phyloP scores from a whole-genome alignment of 2,888 invertebrate genomes.

The Campoletis raptor region DNA sequence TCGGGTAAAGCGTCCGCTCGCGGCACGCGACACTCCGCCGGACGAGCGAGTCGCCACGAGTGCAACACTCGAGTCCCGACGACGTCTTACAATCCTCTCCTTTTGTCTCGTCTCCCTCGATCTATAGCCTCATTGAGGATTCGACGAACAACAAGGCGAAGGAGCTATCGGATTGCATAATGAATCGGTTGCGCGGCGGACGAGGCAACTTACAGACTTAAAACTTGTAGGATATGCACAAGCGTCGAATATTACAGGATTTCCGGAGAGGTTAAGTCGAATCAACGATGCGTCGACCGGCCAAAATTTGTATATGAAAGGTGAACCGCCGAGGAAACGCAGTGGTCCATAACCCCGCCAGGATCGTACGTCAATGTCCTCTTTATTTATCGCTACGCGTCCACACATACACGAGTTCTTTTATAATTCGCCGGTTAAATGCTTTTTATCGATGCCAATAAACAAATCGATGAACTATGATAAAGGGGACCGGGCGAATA shows the following conservation, averaged over 20 bases:
- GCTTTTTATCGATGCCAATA: constrained; percentile 74
- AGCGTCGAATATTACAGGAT: constrained; percentile 78
- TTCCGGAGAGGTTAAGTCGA: constrained; percentile 80
- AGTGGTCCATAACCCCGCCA: constrained; percentile 40
- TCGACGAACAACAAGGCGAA: constrained; percentile 74
- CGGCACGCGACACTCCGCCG: constrained; percentile 78
- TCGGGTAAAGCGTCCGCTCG: constrained; percentile 61
- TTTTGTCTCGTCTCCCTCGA: constrained; percentile 18
- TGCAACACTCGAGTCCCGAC: constrained; percentile 26
- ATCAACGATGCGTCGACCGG: constrained; percentile 70
- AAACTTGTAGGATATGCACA: constrained; percentile 51
- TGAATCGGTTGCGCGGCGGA: constrained; percentile 71
- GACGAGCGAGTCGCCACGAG: constrained; percentile 53
- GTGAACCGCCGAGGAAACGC: constrained; percentile 61
- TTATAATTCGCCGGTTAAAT: constrained; percentile 60
- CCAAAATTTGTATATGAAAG: constrained; percentile 76
- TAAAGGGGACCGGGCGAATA: constrained; percentile 69
- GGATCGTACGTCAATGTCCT: constrained; percentile 47
- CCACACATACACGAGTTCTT: background rate
- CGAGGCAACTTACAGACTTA: constrained; percentile 47
- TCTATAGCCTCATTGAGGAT: constrained; percentile 76
- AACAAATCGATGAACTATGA: constrained; percentile 78
- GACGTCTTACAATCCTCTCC: constrained; percentile 36
- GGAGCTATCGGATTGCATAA: constrained; percentile 76
- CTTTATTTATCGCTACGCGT: constrained; percentile 14